These are phyloP conservation scores for Syrmaticus mikado DNA, from an alignment of 2,113 vertebrate genomes.

Conservation along the genomic window DNA sequence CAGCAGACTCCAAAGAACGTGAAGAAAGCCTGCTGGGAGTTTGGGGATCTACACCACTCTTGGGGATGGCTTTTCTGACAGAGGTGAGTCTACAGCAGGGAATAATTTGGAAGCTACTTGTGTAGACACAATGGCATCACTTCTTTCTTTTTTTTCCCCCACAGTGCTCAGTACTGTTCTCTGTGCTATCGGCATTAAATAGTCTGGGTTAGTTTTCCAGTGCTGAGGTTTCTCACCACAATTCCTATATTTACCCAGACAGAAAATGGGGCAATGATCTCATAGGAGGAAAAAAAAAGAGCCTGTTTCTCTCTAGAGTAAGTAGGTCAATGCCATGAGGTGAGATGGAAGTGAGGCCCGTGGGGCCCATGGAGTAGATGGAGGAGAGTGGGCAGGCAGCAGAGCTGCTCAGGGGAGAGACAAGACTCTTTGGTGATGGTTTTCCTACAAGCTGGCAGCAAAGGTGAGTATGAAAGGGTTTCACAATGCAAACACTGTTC, in stretches of 20 bases:
- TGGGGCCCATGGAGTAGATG: accelerated
- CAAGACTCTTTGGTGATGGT: not conserved
- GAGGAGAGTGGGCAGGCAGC: not conserved
- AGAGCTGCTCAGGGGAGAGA: not conserved
- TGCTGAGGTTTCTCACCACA: not conserved
- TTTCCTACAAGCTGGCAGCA: not conserved
- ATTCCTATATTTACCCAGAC: not conserved
- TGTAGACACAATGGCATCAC: not conserved
- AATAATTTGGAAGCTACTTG: not conserved
- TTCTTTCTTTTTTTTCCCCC: not conserved
- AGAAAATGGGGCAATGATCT: slow-evolving; percentile 46
- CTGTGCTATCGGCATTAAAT: not conserved
- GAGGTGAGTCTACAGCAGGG: not conserved
- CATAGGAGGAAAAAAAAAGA: slow-evolving; percentile 20
- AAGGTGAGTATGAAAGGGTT: not conserved
- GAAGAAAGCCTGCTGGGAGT: not conserved
- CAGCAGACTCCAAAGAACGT: not conserved
- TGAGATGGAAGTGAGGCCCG: not conserved
- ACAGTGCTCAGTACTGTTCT: accelerated
- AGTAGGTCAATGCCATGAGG: not conserved
- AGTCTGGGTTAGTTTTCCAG: not conserved
- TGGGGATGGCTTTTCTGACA: not conserved
- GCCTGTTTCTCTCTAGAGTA: not conserved
- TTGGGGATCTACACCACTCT: not conserved
- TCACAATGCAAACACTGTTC: not conserved